Conservation (phyloP, 2,797 vertebrate genomes). For the Chiloscyllium punctatum region DNA sequence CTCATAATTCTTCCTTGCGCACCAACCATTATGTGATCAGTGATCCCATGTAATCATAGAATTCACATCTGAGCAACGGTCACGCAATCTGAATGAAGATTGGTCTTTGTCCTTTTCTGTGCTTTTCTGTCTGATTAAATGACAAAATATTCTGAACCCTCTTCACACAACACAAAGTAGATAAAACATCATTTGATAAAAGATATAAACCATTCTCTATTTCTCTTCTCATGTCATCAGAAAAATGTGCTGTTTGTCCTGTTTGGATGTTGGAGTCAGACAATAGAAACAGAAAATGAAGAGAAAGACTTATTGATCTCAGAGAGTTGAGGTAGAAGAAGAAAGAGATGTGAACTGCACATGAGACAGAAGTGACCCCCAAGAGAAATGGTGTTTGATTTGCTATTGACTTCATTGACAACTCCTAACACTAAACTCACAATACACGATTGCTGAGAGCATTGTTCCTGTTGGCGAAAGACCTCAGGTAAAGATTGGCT, state of each 20-base stretch:
- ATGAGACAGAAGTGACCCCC: not conserved
- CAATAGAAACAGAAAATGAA: not conserved
- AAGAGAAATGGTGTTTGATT: not conserved
- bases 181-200: conserved; percentile 15
- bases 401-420: not conserved
- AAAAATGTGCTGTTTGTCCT: not conserved
- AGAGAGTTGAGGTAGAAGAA: not conserved
- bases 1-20: not conserved
- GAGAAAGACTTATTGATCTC: not conserved
- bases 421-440: not conserved
- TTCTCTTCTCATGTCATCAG: not conserved
- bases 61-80: not conserved
- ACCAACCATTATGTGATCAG: not conserved
- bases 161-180: not conserved
- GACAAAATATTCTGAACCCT: not conserved
- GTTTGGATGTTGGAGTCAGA: not conserved
- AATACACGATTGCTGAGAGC: not conserved
- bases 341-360: not conserved
- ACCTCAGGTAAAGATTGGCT: not conserved
- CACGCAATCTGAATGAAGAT: not conserved
- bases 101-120: not conserved
- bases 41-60: not conserved
- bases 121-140: not conserved
- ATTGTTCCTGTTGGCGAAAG: not conserved
- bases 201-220: not conserved